A percentile compares a stretch with the other conserved stretches of the same genome.
phyloP scores from a whole-genome alignment of 2,113 vertebrate species.

The Hydrolagus affinis region DNA sequence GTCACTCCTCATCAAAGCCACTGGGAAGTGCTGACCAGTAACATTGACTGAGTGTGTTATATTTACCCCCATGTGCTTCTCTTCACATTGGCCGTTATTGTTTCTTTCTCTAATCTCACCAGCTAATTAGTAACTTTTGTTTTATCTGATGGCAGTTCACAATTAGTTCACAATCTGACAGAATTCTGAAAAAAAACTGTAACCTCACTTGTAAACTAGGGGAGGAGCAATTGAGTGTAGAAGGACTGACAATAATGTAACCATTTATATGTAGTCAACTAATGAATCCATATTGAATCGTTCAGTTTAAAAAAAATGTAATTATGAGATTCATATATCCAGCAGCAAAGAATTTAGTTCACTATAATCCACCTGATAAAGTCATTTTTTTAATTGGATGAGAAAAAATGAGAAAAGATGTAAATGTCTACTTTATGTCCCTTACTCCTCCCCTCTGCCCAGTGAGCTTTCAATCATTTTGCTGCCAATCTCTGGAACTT shows the following conservation, averaged over 20 bases:
- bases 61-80: background rate
- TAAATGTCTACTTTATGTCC: no score
- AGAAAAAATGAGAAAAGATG: no score
- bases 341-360: no score
- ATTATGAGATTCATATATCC: no score
- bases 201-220: background rate
- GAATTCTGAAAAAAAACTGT: background rate
- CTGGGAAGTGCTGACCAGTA: background rate
- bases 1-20: background rate
- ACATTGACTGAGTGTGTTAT: no score
- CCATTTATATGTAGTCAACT: background rate
- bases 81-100: background rate
- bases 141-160: background rate
- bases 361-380: no score
- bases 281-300: background rate
- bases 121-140: background rate
- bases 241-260: background rate
- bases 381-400: no score
- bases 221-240: background rate
- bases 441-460: no score
- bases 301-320: no score
- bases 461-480: no score
- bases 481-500: no score
- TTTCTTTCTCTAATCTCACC: background rate
- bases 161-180: background rate